Base-by-base conservation (phyloP, 92 coral and sea anemone species). In the Zoanthus sociatus region DNA sequence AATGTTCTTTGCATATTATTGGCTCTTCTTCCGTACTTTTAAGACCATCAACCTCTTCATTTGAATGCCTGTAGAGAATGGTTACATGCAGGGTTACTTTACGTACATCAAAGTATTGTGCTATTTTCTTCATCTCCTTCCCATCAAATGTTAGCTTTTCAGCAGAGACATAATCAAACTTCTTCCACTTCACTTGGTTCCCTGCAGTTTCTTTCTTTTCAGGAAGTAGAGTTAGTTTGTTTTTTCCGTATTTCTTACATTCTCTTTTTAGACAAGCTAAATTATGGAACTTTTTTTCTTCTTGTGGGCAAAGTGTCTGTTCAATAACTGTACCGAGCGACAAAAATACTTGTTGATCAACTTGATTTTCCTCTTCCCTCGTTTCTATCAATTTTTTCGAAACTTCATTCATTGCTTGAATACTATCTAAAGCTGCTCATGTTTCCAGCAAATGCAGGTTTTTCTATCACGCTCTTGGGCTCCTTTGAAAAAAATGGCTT, bases 1-100 rank as follows among this genome's bases (percentile, higher is more conserved):
- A 26, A 45, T 78, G 60, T 17, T 87, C 89, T 18, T 87, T 78
- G 54, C 67, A 21, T 50, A 69, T 78, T 66, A 30, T 6, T 12
- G 84, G 78, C 45, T 78, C 73, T 47, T 76, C 77, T 12, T 66
- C 83, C 37, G 81, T 85, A 14, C 71, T 55, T 53, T 32, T 50
- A 55, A 73, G 13, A 44, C 88, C 82, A 73, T 84, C 88, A 20
- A 32, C 73, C 55, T 73, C 88, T 45, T 53, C 82, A 73, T 14
- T 76, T 33, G 71, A 56, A 32, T 86, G 89, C 54, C 69, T 18
- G 50, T 77, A 77, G 67, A 32, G 78, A 66, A 86, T 63, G 16
- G 89, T 77, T 6, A 68, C 78, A 50, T 66, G 89, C 53, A 86
- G 84, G 61, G 77, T 86, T 11, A 86, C 77, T 86, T 82, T 82